Evolutionary conservation across 2,797 vertebrate species (phyloP).

Genomic region (Falco naumanni): DNA sequence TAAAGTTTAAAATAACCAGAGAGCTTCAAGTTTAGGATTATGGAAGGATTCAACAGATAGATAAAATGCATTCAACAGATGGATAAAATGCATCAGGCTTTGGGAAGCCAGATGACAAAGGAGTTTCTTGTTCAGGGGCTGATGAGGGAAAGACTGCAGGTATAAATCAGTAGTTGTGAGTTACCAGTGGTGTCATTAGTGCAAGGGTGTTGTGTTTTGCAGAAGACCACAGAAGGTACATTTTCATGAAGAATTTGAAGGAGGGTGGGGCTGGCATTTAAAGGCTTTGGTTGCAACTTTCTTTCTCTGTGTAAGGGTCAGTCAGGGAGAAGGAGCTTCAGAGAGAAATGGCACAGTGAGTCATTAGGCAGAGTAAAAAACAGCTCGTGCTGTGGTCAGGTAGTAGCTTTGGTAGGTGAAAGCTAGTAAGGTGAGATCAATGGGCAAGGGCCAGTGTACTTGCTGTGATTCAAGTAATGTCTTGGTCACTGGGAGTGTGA

Average conservation of each 20-base stretch:
- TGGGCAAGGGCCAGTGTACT: accelerated
- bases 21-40: not conserved
- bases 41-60: not conserved
- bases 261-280: not conserved
- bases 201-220: not conserved
- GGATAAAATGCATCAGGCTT: not conserved
- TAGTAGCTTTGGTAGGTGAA: not conserved
- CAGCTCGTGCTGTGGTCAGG: not conserved
- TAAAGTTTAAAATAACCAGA: not conserved
- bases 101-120: not conserved
- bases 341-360: not conserved
- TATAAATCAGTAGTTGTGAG: not conserved
- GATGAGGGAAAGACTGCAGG: not conserved
- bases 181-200: not conserved
- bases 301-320: not conserved
- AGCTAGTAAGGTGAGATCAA: not conserved
- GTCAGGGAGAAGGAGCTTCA: not conserved
- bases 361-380: not conserved
- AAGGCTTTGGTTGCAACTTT: not conserved
- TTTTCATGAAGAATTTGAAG: not conserved
- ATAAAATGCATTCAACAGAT: not conserved
- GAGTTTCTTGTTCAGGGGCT: not conserved
- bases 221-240: not conserved
- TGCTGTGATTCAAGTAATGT: not conserved
- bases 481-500: not conserved